Conservation (phyloP, 1,140 invertebrate species). For the Oppia nitens region DNA sequence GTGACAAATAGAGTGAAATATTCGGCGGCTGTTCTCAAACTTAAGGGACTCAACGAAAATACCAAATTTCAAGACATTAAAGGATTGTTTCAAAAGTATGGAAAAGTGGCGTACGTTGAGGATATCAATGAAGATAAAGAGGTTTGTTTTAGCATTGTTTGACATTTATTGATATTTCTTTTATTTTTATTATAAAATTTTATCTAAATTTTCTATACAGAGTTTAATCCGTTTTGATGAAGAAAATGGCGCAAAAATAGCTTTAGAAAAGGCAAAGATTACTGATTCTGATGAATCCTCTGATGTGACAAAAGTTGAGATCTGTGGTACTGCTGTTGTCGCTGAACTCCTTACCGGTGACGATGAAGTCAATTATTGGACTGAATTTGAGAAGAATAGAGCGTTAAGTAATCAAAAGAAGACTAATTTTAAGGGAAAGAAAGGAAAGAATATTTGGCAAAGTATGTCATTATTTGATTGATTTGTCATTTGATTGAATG, state of each 20-base stretch:
- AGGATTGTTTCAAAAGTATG: neutral
- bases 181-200: neutral
- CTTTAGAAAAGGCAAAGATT: conserved; percentile 4
- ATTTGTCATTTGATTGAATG: neutral
- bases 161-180: neutral
- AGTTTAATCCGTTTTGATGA: conserved; percentile 8
- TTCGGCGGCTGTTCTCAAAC: conserved; percentile 4
- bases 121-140: conserved; percentile 3
- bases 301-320: neutral
- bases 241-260: conserved; percentile 8
- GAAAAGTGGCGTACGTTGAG: conserved; percentile 6
- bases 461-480: conserved; percentile 2
- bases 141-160: conserved; percentile 2
- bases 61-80: conserved; percentile 12
- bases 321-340: conserved; percentile 3
- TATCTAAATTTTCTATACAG: neutral
- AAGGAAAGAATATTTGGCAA: conserved; percentile 11
- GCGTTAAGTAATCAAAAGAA: neutral
- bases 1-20: neutral
- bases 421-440: neutral
- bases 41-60: neutral
- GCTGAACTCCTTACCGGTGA: conserved; percentile 1
- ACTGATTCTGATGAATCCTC: neutral
- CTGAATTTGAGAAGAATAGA: neutral
- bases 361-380: conserved; percentile 8